Evolutionary conservation across 2,113 vertebrate species (phyloP), one percentile per base, ranked within the genome.

Genomic region (Toxotes jaculatrix): DNA sequence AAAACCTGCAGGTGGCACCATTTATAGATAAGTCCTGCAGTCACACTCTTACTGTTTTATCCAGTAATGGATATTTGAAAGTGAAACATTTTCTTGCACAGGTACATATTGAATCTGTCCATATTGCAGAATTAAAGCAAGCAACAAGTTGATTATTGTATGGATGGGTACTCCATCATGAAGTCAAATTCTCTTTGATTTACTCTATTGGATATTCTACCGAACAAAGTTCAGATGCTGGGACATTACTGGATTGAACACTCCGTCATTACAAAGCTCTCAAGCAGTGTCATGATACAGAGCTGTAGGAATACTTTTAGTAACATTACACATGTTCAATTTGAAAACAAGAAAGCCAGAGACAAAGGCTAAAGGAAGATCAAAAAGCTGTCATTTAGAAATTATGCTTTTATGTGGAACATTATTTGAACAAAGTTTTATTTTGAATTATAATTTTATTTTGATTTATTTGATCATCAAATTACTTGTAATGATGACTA

Each of bases 1-100:
- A 40, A 69, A 69, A 89, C 91, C 93, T 93, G 90, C 86, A 94
- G 90, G 89, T 86, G 93, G 93, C 87, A 88, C 70, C 87, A 84
- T 87, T 93, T 84, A 90, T 81, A 84, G 74, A 91, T 82, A 69
- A 57, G 67, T 76, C 69, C 82, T 74, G 68, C 83, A 80, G 86
- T 77, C 83, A 42, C 70, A 57, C 31, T 71, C 49, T 60, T 64
- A 57, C 23, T 71, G 38, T 77, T n/a, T 82, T 43, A 21, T 38
- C 65, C 57, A 71, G 45, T 79, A 64, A 82, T 83, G 80, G 79
- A 83, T 80, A 55, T 86, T 75, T 83, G 73, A 81, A 77, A 79
- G 62, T 32, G 68, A 64, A 71, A 59, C 32, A 36, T 56, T 12
- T 40, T 64, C 21, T 66, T 69, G 17, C 47, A 61, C n/a, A 13